phyloP scores from a whole-genome alignment of 2,797 vertebrate genomes.

The Psittacula derbiana region DNA sequence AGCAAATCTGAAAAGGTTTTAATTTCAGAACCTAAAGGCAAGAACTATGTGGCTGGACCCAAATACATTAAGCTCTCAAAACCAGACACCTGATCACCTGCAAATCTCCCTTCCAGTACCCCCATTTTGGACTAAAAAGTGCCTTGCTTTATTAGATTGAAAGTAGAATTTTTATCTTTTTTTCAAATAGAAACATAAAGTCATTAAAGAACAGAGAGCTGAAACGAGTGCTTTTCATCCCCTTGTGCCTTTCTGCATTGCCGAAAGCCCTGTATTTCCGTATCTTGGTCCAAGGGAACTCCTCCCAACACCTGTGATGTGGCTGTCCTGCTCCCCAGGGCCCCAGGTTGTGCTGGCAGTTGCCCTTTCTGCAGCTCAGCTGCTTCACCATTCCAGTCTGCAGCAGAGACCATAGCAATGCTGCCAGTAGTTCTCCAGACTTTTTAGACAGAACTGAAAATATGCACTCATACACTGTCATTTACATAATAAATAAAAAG shows the following conservation, averaged over 20 bases:
- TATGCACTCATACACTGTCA: rapidly evolving
- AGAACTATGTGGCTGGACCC: neutral
- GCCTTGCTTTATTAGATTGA: neutral
- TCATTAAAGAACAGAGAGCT: neutral
- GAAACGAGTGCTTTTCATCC: neutral
- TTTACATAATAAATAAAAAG: neutral
- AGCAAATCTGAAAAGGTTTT: neutral
- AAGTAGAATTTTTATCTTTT: neutral
- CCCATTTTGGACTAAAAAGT: neutral
- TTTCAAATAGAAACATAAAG: neutral
- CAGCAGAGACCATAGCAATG: neutral
- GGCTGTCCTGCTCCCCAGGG: rapidly evolving
- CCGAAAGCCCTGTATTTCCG: neutral
- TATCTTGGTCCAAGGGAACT: neutral
- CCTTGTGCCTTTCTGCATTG: neutral
- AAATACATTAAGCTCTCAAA: neutral
- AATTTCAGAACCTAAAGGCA: neutral
- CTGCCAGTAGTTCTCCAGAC: neutral
- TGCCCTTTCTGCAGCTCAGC: neutral
- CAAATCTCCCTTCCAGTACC: neutral
- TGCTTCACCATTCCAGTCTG: neutral
- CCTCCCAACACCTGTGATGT: no score
- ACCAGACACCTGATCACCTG: neutral
- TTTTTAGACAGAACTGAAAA: neutral
- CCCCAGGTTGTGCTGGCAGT: neutral